These are phyloP conservation scores for Cygnus olor DNA, from an alignment of 2,797 vertebrate genomes.

Conservation along the genomic window DNA sequence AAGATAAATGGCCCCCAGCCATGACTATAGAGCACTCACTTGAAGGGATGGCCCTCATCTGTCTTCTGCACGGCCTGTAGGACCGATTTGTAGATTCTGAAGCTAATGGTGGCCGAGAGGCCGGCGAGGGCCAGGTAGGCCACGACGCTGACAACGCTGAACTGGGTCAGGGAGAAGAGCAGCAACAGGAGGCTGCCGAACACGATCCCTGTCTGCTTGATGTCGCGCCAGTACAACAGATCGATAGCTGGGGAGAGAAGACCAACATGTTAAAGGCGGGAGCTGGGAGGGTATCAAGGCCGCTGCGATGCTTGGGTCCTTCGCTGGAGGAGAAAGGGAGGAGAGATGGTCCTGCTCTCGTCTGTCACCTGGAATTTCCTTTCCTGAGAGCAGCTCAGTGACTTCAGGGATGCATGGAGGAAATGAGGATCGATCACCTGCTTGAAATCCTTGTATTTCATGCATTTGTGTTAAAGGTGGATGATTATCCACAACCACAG, in stretches of 20 bases:
- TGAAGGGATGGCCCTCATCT: slow-evolving; percentile 98
- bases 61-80: slow-evolving; percentile 99
- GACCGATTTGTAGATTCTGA: slow-evolving; percentile 99
- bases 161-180: slow-evolving; percentile 98
- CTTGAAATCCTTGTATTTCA: not conserved
- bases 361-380: not conserved
- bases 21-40: slow-evolving; percentile 81
- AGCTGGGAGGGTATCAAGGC: not conserved
- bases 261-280: not conserved
- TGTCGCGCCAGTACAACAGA: slow-evolving; percentile 97
- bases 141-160: slow-evolving; percentile 97
- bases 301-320: fast-evolving
- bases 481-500: not conserved
- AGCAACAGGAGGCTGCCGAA: slow-evolving; percentile 94
- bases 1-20: not conserved
- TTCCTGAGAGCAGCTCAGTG: not conserved
- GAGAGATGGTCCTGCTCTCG: not conserved
- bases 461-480: not conserved
- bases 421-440: not conserved
- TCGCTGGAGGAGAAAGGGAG: not conserved
- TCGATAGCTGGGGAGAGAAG: slow-evolving; percentile 86
- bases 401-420: fast-evolving
- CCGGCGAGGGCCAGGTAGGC: slow-evolving; percentile 96
- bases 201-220: slow-evolving; percentile 94
- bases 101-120: slow-evolving; percentile 97